Evolutionary conservation across 2,113 vertebrate genomes (phyloP).

Genomic region (Todiramphus saurophagus): DNA sequence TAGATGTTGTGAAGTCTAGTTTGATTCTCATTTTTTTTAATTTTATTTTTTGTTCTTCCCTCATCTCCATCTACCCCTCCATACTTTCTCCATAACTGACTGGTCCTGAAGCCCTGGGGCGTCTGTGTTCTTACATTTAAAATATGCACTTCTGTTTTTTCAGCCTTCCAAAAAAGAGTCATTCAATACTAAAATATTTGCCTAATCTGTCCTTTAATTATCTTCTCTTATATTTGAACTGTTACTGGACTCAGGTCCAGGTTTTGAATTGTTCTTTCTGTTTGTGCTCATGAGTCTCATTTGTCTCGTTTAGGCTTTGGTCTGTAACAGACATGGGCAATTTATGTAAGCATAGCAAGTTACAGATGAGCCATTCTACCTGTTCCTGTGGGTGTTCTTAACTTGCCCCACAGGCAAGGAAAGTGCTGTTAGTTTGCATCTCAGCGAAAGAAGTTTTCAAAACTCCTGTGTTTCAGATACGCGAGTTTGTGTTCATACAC

Average conservation of each 20-base stretch:
- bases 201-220: background rate
- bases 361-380: background rate
- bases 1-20: background rate
- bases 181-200: background rate
- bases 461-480: background rate
- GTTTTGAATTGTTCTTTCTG: background rate
- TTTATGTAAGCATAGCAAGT: background rate
- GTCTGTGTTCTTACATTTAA: background rate
- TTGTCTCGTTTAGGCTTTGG: background rate
- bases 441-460: background rate
- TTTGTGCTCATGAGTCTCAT: background rate
- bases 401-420: background rate
- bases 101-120: background rate
- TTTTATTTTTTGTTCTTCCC: background rate
- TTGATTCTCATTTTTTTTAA: background rate
- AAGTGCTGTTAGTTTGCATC: background rate
- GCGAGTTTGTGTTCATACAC: background rate
- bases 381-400: background rate
- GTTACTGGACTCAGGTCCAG: background rate
- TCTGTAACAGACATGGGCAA: accelerated
- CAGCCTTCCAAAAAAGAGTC: background rate
- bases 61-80: background rate
- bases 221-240: background rate
- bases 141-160: background rate
- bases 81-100: background rate